These are phyloP conservation scores for Mesembrinibis cayennensis DNA, from an alignment of 2,113 vertebrate genomes.

Conservation along the genomic window DNA sequence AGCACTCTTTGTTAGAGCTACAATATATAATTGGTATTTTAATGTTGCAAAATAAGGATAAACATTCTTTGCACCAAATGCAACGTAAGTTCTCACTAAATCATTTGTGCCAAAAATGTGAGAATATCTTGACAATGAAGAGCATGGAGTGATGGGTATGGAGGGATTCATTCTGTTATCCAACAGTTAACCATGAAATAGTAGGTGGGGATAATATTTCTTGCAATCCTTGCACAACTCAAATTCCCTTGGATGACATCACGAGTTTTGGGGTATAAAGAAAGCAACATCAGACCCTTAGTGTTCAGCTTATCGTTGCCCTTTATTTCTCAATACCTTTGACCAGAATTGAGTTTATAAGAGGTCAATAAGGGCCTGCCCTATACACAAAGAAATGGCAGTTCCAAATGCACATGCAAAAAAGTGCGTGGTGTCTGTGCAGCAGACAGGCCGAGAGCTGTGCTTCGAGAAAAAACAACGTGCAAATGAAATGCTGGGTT, in stretches of 20 bases:
- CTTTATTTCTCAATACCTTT: conserved; percentile 14
- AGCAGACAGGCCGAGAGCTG: conserved; percentile 60
- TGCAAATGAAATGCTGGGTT: conserved; percentile 70
- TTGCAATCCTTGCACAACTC: neutral
- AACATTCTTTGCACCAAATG: conserved; percentile 62
- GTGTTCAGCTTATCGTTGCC: conserved; percentile 29
- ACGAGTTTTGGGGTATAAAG: neutral
- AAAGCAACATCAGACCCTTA: conserved; percentile 24
- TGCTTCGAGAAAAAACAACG: conserved; percentile 55
- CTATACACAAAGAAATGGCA: conserved; percentile 32
- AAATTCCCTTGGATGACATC: neutral
- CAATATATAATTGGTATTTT: conserved; percentile 47
- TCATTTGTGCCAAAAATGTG: conserved; percentile 78
- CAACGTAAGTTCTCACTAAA: conserved; percentile 49
- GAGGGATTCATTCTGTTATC: conserved; percentile 23
- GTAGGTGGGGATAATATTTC: neutral
- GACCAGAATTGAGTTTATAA: conserved; percentile 8
- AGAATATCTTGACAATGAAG: conserved; percentile 70
- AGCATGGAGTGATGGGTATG: conserved; percentile 71
- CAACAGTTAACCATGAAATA: conserved; percentile 30
- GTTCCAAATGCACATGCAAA: conserved; percentile 74
- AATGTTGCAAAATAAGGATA: neutral
- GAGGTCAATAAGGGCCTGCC: conserved; percentile 8
- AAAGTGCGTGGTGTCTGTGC: conserved; percentile 36
- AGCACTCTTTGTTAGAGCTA: conserved; percentile 12